Conservation (phyloP, 2,113 vertebrate genomes). For the Micronycteris hirsuta region DNA sequence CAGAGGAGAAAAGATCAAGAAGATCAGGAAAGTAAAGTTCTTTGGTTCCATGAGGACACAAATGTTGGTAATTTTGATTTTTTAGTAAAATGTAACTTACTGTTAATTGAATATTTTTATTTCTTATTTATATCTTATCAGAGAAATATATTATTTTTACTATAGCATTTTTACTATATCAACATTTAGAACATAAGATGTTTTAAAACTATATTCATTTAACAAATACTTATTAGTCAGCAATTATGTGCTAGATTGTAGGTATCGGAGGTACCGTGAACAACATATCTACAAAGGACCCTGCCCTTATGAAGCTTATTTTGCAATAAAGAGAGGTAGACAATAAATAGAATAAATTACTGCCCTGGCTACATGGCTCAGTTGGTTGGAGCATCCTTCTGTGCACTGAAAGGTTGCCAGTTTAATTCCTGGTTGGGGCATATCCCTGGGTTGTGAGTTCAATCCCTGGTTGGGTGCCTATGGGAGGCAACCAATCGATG, state of each 20-base stretch:
- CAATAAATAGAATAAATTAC: not conserved
- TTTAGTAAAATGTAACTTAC: not conserved
- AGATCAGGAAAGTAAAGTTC: not conserved
- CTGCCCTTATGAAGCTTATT: not conserved
- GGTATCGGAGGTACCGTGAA: not conserved
- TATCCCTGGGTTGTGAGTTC: too few species aligned
- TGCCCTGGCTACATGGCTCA: not conserved
- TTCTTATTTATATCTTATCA: not conserved
- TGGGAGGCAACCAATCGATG: too few species aligned
- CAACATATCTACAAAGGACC: not conserved
- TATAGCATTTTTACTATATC: not conserved
- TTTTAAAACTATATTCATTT: not conserved
- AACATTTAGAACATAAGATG: not conserved
- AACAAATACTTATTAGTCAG: not conserved
- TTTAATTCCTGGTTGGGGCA: too few species aligned
- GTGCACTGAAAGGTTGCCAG: too few species aligned
- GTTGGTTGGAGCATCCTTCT: too few species aligned
- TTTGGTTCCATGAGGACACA: not conserved
- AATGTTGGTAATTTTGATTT: constrained; percentile 16
- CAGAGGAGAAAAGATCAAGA: not conserved
- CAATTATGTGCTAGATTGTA: not conserved
- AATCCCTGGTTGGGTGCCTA: too few species aligned
- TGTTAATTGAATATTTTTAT: not conserved
- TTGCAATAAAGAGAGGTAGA: not conserved
- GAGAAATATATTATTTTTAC: constrained; percentile 20